These are phyloP conservation scores for Protodeltote pygarga DNA, from an alignment of 2,888 invertebrate species.

Conservation along the genomic window DNA sequence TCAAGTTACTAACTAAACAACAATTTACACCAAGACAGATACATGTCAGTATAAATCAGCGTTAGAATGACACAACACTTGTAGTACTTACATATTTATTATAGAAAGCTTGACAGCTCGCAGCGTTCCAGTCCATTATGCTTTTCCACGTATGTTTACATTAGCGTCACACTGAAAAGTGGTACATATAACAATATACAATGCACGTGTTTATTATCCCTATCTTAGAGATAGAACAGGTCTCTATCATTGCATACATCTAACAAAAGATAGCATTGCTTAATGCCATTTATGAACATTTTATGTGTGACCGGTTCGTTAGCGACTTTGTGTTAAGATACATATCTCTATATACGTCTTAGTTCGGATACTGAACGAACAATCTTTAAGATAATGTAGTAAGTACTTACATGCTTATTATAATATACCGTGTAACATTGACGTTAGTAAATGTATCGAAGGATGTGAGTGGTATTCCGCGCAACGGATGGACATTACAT, in stretches of 20 bases:
- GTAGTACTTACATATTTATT: slow-evolving; percentile 11
- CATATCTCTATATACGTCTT: slow-evolving; percentile 50
- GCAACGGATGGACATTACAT: slow-evolving; percentile 45
- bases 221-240: slow-evolving; percentile 35
- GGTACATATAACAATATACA: slow-evolving; percentile 33
- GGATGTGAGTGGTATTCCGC: slow-evolving; percentile 49
- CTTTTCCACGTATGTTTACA: slow-evolving; percentile 23
- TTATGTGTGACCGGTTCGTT: slow-evolving; percentile 59
- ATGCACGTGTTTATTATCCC: slow-evolving; percentile 35
- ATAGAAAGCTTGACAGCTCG: slow-evolving; percentile 18
- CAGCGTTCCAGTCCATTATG: slow-evolving; percentile 16
- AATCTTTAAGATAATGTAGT: slow-evolving; percentile 18
- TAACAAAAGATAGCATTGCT: slow-evolving; percentile 54
- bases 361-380: slow-evolving; percentile 35
- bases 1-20: not conserved
- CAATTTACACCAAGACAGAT: slow-evolving; percentile 10
- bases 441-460: slow-evolving; percentile 45
- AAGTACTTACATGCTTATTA: slow-evolving; percentile 1
- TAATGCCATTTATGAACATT: slow-evolving; percentile 55
- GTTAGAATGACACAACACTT: slow-evolving; percentile 10
- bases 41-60: slow-evolving; percentile 29
- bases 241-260: slow-evolving; percentile 48
- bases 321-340: slow-evolving; percentile 52
- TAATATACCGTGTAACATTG: slow-evolving; percentile 14
- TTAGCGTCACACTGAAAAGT: slow-evolving; percentile 16